These are phyloP conservation scores for Apaloderma vittatum DNA, from an alignment of 2,113 vertebrate genomes.

Conservation along the genomic window DNA sequence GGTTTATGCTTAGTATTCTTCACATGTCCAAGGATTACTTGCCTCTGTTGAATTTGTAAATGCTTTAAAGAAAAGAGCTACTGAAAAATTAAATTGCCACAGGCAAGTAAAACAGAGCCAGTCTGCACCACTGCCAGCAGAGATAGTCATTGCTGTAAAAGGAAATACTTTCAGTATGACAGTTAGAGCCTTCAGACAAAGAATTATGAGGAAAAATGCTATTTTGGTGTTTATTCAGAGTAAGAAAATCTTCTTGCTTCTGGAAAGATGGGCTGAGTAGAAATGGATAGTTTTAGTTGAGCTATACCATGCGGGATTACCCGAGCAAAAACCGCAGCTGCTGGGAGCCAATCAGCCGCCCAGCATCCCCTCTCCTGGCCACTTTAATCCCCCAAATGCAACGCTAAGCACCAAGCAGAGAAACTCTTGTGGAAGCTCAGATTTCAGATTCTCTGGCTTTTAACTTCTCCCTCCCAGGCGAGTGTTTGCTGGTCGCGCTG, in stretches of 20 bases:
- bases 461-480: conserved; percentile 25
- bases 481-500: neutral
- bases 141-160: neutral
- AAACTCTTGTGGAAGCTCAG: conserved; percentile 57
- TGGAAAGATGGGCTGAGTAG: conserved; percentile 13
- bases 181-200: neutral
- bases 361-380: neutral
- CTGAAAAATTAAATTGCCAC: conserved; percentile 14
- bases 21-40: neutral
- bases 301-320: neutral
- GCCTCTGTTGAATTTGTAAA: neutral
- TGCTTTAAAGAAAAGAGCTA: neutral
- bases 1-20: neutral
- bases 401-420: neutral
- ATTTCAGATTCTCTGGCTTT: conserved; percentile 37
- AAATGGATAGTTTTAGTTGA: neutral
- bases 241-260: conserved; percentile 1
- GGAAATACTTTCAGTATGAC: conserved; percentile 35
- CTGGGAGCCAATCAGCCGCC: neutral
- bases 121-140: neutral
- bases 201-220: neutral
- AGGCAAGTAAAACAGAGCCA: neutral
- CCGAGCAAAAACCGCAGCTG: neutral
- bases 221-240: neutral
- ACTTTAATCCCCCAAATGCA: neutral